Evolutionary conservation across 2,113 vertebrate genomes (phyloP), one percentile per base, ranked within the genome.

Genomic region (Dromas ardeola): DNA sequence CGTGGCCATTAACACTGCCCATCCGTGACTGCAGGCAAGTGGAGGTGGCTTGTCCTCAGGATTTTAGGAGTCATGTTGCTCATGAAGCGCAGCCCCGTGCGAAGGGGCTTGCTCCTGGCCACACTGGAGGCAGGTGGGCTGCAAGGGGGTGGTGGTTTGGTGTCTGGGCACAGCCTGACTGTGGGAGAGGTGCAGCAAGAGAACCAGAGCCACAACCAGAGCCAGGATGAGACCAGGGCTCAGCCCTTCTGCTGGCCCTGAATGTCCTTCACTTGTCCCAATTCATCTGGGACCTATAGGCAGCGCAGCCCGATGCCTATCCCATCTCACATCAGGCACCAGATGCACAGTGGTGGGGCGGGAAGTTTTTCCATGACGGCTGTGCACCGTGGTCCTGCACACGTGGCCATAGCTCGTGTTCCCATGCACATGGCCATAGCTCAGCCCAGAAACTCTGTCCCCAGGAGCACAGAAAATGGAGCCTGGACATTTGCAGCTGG

Each of bases 51-150:
- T 32, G 26, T 72, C 71, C 59, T 45, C 17, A 10, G 73, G 42
- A 27, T 49, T 71, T 61, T 18, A 36, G 67, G 34, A 47, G 50
- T 29, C 5, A 42, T 32, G 30, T 53, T 67, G 56, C 7, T 9
- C 38, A 11, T 2, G 15, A 47, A 56, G 67, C 62, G 19, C 52
- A 34, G 50, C n/a, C 32, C 40, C 2, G 0, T 30, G 16, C 0
- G 0, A 34, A 69, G 38, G 40, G 6, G 20, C 32, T 73, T 0
- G 0, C 62, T 62, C 47, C 45, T 3, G 6, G 16, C 10, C 63
- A 2, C 0, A 5, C 73, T 34, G 69, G 47, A 42, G 40, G 62
- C 70, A 91, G 71, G 34, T 34, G 0, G 1, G 36, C 65, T 56
- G n/a, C 8, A 1, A 9, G 11, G 25, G 2, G 7, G 11, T 50